Base-by-base conservation (phyloP, 2,888 invertebrate species). In the Selenia dentaria region DNA sequence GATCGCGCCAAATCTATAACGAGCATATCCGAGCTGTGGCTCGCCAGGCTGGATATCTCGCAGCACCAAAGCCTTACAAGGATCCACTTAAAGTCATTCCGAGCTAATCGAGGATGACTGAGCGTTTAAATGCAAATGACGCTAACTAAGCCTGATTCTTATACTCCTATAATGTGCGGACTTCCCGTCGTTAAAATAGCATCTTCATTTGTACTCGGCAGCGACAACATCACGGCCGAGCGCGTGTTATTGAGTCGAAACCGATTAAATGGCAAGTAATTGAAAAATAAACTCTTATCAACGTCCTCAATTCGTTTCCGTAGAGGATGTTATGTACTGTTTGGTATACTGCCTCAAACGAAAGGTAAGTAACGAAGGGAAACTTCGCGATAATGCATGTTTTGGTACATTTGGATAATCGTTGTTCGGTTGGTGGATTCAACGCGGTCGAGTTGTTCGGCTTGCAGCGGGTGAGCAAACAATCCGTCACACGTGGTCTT, bases 401-500 rank as follows among this genome's bases (percentile, higher is more conserved):
- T 3, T 2, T 3, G 35, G 45, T 43, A 27, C 40, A 39, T 39
- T 55, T 41, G 9, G 35, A 50, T 49, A 50, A 54, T 51, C 36
- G 47, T 35, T 37, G 26, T 49, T 42, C 39, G 36, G 18, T 32
- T 32, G 32, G 16, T 4, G 16, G 4, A 16, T 16, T 59, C 36
- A 54, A 55, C 58, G 62, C 56, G n/a, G n/a, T 56, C 54, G 54
- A 53, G 28, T 54, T 36, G 48, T 31, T 32, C 37, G 44, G 41
- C 32, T 48, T 49, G 41, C n/a, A n/a, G n/a, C n/a, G 51, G 57
- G 59, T 59, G 60, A 63, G 51, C 53, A 58, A 62, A 64, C 62
- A 66, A 57, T 57, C 60, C 39, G 27, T 48, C 43, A 51, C 52
- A 44, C 46, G 28, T 50, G 57, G 48, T 42, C 40, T 35, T 36